Conservation (phyloP, 2,888 invertebrate species). For the Pristionchus exspectatus region DNA sequence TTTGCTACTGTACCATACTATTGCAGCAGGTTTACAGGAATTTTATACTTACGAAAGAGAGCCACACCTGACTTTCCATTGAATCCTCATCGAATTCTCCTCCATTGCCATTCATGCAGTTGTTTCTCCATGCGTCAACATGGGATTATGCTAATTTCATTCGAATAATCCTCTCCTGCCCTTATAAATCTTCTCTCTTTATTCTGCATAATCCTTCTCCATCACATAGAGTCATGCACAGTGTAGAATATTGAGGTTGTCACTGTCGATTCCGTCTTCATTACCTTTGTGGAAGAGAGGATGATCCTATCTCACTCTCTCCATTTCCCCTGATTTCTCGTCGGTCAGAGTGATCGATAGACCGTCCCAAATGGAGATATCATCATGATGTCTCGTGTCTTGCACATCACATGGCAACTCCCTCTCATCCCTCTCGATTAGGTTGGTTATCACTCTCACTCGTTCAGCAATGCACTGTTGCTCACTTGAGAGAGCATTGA, state of each 20-base stretch:
- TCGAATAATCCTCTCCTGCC: neutral
- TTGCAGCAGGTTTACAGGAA: neutral
- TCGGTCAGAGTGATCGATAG: neutral
- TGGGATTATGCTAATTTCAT: neutral
- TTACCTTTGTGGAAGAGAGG: neutral
- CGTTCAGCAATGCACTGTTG: neutral
- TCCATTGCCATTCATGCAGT: neutral
- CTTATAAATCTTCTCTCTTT: neutral
- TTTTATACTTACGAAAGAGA: neutral
- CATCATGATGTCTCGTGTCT: neutral
- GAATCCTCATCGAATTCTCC: neutral
- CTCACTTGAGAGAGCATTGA: neutral
- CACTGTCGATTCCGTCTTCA: neutral
- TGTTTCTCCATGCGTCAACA: constrained; percentile 1
- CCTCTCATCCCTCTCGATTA: neutral
- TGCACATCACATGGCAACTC: constrained; percentile 1
- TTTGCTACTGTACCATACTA: too few species aligned
- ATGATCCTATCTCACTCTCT: neutral
- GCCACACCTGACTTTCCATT: neutral
- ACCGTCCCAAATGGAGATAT: neutral
- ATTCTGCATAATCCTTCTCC: neutral
- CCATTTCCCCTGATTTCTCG: neutral
- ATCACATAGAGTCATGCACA: neutral
- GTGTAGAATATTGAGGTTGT: neutral
- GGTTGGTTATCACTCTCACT: neutral